Evolutionary conservation across 2,888 invertebrate genomes (phyloP), one percentile per base, ranked within the genome.

Genomic region (Dorcus parallelipipedus): DNA sequence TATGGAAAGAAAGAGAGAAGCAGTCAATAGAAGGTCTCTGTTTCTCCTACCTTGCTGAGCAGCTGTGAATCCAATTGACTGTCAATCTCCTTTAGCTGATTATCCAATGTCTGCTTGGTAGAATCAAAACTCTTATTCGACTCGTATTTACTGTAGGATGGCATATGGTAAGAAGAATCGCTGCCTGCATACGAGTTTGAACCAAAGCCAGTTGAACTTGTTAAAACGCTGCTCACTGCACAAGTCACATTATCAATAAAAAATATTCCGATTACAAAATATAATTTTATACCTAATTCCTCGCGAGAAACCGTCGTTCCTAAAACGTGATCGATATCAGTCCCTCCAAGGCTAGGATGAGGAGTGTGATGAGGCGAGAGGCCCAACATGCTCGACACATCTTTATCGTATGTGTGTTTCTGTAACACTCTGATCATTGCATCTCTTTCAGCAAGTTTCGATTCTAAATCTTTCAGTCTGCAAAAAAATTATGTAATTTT

Each of bases 351-450:
- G 65, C 80, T 81, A 7, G 80, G 78, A 68, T 81, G 81, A 5
- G 81, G 81, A 39, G 81, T 81, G 60, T 81, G 81, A 70, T 81
- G 81, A 7, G 80, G 80, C 9, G 79, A 79, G 57, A 79, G 72
- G 41, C 79, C 77, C 57, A 81, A 68, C 73, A 81, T 81, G 66
- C 79, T 80, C 38, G 81, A 80, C 69, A 86, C 87, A 53, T 88
- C 88, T 65, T 87, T 87, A 70, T 88, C 89, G 54, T 84, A 84
- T 0, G 89, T 88, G 73, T 90, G 90, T 68, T 90, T 90, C 79
- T 94, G 93, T 43, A 94, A 81, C 20, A 93, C 92, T 68, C 90
- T 86, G 68, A 95, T 92, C 90, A 95, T 92, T 0, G 93, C 93
- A 74, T 95, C 94, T 57, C 90, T 86, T 75, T 95, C 94, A 0